Percentiles rank a stretch among this genome's conserved stretches.
Evolutionary conservation across 1,140 invertebrate genomes (phyloP).

Genomic region (Riptortus pedestris): DNA sequence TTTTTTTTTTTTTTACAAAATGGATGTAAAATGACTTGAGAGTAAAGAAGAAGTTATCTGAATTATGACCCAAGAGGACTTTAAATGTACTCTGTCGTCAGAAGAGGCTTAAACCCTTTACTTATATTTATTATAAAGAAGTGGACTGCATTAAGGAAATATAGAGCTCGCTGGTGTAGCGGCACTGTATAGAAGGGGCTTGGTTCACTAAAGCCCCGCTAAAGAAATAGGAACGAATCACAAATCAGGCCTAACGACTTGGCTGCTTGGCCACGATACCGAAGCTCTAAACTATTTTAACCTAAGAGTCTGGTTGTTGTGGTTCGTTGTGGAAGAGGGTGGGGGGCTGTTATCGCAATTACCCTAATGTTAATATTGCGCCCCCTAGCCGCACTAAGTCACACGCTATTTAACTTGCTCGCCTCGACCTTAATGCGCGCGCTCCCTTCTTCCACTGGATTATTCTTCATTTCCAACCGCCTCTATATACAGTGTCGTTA

Average conservation of each 20-base stretch:
- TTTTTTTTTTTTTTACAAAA: no score
- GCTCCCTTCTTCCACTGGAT: not conserved
- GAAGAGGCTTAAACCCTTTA: no score
- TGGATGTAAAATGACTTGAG: no score
- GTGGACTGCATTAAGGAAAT: no score
- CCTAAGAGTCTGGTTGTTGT: not conserved
- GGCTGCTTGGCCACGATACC: not conserved
- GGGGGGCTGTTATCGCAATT: not conserved
- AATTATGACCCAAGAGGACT: no score
- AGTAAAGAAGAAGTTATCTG: no score
- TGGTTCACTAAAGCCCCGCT: no score
- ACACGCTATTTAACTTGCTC: slow-evolving; percentile 10
- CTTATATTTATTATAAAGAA: no score
- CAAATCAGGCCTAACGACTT: not conserved
- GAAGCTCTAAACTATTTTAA: not conserved
- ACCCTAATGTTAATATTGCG: slow-evolving; percentile 10
- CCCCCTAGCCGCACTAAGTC: not conserved
- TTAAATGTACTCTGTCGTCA: no score
- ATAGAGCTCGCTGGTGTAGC: no score
- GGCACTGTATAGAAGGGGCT: no score
- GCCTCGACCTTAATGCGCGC: slow-evolving; percentile 1
- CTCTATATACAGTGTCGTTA: not conserved
- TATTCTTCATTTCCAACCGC: not conserved
- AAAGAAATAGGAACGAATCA: not conserved
- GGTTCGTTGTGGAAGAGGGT: not conserved